Conservation (phyloP, 2,888 invertebrate genomes). For the Crematogaster levior region DNA sequence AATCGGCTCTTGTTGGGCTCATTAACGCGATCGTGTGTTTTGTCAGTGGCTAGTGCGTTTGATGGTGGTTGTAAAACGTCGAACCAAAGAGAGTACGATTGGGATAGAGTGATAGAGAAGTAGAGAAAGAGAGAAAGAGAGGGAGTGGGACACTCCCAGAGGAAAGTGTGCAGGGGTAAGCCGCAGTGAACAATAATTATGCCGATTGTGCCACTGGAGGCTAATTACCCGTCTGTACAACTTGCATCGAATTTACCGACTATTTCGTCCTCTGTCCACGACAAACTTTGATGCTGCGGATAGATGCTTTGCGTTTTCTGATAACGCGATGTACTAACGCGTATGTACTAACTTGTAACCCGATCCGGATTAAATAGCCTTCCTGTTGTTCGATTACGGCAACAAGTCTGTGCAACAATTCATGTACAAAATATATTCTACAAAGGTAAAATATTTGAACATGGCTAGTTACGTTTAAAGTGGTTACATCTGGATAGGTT, state of each 20-base stretch:
- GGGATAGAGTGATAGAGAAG: constrained; percentile 26
- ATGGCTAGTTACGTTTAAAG: neutral
- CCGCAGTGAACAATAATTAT: constrained; percentile 78
- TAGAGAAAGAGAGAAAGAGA: constrained; percentile 39
- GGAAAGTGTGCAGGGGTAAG: constrained; percentile 45
- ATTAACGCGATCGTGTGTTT: constrained; percentile 66
- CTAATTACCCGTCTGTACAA: constrained; percentile 77
- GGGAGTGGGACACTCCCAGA: constrained; percentile 21
- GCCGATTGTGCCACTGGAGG: constrained; percentile 75
- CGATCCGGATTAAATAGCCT: constrained; percentile 26
- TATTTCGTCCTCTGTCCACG: constrained; percentile 60
- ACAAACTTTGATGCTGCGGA: constrained; percentile 72
- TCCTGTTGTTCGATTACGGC: neutral
- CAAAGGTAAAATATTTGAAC: neutral
- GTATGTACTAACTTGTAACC: constrained; percentile 73
- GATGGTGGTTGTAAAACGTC: constrained; percentile 68
- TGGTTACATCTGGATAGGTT: neutral
- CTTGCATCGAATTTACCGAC: constrained; percentile 68
- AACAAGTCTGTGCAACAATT: constrained; percentile 3
- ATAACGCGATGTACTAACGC: constrained; percentile 73
- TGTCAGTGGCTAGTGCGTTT: constrained; percentile 66
- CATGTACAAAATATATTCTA: neutral
- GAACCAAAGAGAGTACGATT: constrained; percentile 37
- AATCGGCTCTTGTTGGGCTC: constrained; percentile 71
- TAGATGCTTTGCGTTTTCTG: constrained; percentile 69